A percentile compares a stretch with the other conserved stretches of the same genome.
These are phyloP conservation scores for Cirrhinus mrigala DNA, from an alignment of 2,797 vertebrate genomes.

Conservation along the genomic window DNA sequence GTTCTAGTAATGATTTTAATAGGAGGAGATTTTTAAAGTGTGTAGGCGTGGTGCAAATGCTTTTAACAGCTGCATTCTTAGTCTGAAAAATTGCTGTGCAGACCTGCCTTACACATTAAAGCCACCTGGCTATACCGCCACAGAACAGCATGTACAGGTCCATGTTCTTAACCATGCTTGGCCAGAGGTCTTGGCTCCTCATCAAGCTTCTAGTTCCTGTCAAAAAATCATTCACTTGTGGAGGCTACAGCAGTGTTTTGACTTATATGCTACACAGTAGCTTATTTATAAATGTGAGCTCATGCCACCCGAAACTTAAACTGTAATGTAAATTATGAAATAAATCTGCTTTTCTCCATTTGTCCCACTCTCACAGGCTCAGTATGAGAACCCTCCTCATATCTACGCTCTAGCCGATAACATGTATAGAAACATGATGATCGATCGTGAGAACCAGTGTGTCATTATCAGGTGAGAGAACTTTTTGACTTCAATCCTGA, in stretches of 20 bases:
- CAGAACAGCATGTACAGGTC: slow-evolving; percentile 67
- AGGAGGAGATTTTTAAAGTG: slow-evolving; percentile 53
- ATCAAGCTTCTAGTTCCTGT: slow-evolving; percentile 21
- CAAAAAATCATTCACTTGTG: slow-evolving; percentile 33
- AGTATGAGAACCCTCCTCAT: slow-evolving; percentile 98
- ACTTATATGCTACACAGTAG: no score
- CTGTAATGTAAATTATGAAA: not conserved
- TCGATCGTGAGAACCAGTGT: slow-evolving; percentile 97
- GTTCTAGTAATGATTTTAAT: slow-evolving; percentile 51
- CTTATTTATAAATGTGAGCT: not conserved
- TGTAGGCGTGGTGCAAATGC: slow-evolving; percentile 61
- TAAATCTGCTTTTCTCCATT: not conserved
- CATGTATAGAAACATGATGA: slow-evolving; percentile 99
- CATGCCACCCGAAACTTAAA: not conserved
- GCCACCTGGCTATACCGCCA: slow-evolving; percentile 67
- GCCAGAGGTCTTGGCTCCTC: slow-evolving; percentile 47
- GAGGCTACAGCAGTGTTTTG: slow-evolving; percentile 23
- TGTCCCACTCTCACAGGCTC: slow-evolving; percentile 80
- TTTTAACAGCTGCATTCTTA: slow-evolving; percentile 63
- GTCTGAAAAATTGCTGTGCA: slow-evolving; percentile 68
- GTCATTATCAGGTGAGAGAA: slow-evolving; percentile 96
- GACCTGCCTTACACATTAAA: slow-evolving; percentile 65
- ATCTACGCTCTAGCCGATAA: slow-evolving; percentile 97
- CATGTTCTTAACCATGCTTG: slow-evolving; percentile 62
- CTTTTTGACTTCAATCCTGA: not conserved